Percentiles rank a stretch among this genome's conserved stretches.
phyloP scores from a whole-genome alignment of 2,797 vertebrate genomes.

The Urophycis tenuis region DNA sequence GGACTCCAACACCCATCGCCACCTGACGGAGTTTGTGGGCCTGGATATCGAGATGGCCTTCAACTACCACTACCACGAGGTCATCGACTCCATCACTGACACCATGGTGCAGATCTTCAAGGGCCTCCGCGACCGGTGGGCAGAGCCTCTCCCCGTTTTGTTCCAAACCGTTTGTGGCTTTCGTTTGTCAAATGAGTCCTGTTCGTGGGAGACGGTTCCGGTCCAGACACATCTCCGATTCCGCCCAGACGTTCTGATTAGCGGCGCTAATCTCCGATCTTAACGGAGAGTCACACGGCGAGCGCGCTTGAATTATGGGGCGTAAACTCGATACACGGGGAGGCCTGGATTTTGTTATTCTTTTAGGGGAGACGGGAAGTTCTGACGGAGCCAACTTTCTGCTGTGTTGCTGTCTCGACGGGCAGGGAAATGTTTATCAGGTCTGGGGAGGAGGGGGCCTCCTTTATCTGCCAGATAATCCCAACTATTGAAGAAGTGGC shows the following conservation, averaged over 20 bases:
- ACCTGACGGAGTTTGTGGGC: conserved; percentile 97
- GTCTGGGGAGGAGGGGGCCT: background rate
- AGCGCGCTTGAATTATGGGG: background rate
- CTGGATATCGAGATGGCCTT: conserved; percentile 99
- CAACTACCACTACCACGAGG: conserved; percentile 98
- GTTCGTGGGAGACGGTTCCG: no score
- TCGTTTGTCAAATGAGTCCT: no score
- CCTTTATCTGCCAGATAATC: background rate
- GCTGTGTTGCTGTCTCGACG: background rate
- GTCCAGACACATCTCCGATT: background rate
- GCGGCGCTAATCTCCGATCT: background rate
- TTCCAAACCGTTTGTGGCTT: no score
- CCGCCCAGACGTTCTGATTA: background rate
- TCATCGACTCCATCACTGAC: conserved; percentile 93
- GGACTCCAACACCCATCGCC: conserved; percentile 97
- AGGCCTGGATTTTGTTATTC: background rate
- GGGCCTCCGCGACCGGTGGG: conserved; percentile 92
- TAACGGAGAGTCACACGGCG: background rate
- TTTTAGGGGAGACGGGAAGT: background rate
- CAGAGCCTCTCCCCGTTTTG: no score
- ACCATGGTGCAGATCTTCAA: conserved; percentile 99
- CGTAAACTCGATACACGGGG: background rate
- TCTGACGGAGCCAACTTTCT: conserved; percentile 14
- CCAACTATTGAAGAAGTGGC: background rate
- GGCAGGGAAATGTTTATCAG: background rate